Percentiles rank a stretch among this genome's conserved stretches.
Conservation (phyloP, 2,113 vertebrate genomes). For the Lanius ludovicianus region DNA sequence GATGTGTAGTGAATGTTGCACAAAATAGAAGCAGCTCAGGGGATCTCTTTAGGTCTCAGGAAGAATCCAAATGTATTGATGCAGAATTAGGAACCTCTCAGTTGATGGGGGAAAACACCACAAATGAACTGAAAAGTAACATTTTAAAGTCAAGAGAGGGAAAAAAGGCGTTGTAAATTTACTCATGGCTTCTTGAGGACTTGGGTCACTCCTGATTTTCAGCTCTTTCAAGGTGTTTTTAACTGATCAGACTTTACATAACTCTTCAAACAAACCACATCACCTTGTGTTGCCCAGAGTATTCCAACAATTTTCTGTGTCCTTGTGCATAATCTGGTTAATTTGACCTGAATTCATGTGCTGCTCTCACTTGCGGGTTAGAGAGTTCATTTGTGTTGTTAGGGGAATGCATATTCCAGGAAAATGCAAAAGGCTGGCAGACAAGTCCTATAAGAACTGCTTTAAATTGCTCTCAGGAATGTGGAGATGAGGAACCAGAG, state of each 20-base stretch:
- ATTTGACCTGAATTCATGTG: neutral
- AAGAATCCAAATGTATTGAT: neutral
- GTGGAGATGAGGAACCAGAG: neutral
- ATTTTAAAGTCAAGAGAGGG: neutral
- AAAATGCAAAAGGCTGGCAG: neutral
- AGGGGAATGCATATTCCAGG: neutral
- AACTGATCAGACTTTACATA: neutral
- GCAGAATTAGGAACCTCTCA: neutral
- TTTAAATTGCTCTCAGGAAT: neutral
- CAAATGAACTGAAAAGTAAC: neutral
- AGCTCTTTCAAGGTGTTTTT: neutral
- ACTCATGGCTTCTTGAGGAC: neutral
- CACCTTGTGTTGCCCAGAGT: neutral
- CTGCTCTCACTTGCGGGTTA: neutral
- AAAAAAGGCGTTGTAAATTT: neutral
- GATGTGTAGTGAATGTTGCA: neutral
- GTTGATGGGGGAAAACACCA: rapidly evolving
- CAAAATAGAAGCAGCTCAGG: neutral
- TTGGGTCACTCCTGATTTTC: neutral
- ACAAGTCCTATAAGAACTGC: neutral
- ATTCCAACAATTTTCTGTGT: neutral
- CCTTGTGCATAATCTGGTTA: neutral
- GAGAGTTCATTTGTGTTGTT: neutral
- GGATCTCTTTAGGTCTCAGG: neutral
- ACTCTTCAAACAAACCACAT: neutral